Conservation (phyloP, 2,888 invertebrate species). For the Seira ritae region DNA sequence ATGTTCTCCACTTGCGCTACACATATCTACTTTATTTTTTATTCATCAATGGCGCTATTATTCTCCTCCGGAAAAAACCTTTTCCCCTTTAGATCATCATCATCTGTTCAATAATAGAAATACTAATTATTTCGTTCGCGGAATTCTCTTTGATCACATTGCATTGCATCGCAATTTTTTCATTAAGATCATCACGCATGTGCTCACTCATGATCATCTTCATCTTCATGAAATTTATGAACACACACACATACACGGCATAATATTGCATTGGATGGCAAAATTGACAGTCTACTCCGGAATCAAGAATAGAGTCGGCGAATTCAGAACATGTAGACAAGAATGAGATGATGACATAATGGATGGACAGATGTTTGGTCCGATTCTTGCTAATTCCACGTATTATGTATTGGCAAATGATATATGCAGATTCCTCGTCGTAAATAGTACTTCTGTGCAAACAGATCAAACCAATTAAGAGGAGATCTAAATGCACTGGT, state of each 20-base stretch:
- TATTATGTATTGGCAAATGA: constrained; percentile 39
- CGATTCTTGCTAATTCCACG: constrained; percentile 16
- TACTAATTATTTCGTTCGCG: constrained; percentile 51
- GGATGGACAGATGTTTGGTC: constrained; percentile 59
- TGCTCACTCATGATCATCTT: constrained; percentile 18
- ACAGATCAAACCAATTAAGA: constrained; percentile 11
- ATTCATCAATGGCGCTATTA: neutral
- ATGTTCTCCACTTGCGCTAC: neutral
- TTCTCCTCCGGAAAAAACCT: neutral
- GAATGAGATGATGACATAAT: constrained; percentile 51
- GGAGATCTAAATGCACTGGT: neutral
- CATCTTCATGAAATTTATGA: too few relatives aligned
- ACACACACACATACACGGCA: too few relatives aligned
- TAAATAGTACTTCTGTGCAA: neutral
- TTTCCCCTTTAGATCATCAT: neutral
- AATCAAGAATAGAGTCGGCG: neutral
- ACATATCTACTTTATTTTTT: neutral
- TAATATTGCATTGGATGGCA: neutral
- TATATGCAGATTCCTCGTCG: neutral
- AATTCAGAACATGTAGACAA: constrained; percentile 1
- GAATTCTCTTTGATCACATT: constrained; percentile 44
- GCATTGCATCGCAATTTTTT: neutral
- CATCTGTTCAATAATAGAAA: constrained; percentile 54
- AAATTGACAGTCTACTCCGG: neutral
- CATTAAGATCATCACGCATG: constrained; percentile 1